These are phyloP conservation scores for Paelopatides confundens DNA, from an alignment of 53 echinoderm and acorn worm genomes.

Conservation along the genomic window DNA sequence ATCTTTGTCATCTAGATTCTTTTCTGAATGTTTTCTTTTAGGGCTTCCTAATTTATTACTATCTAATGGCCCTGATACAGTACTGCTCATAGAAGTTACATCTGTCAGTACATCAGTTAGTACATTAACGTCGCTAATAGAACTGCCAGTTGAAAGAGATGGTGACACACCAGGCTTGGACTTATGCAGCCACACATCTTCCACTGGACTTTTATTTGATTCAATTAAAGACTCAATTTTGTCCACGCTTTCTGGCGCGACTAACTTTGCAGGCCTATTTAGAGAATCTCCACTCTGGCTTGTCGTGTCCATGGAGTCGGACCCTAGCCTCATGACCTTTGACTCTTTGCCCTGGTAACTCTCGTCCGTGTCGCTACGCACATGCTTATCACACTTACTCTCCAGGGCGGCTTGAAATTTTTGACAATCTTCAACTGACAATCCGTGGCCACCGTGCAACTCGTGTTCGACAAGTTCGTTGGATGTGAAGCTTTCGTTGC, in stretches of 20 bases:
- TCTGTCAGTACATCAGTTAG: slow-evolving; percentile 48
- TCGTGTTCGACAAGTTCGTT: slow-evolving; percentile 85
- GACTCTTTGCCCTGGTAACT: slow-evolving; percentile 96
- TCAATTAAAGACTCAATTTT: slow-evolving; percentile 32
- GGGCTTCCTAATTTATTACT: slow-evolving; percentile 53
- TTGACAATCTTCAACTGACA: slow-evolving; percentile 92
- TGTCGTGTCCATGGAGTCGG: slow-evolving; percentile 98
- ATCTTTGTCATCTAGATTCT: neutral
- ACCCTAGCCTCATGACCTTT: slow-evolving; percentile 97
- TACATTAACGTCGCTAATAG: slow-evolving; percentile 35
- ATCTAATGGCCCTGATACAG: slow-evolving; percentile 39
- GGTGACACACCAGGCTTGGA: slow-evolving; percentile 38
- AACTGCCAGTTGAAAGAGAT: slow-evolving; percentile 41
- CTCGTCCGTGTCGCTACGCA: slow-evolving; percentile 97
- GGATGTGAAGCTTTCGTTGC: slow-evolving; percentile 97
- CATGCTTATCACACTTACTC: slow-evolving; percentile 95
- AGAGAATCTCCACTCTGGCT: slow-evolving; percentile 95
- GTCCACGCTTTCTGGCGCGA: slow-evolving; percentile 36
- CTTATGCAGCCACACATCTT: slow-evolving; percentile 32
- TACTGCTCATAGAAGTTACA: slow-evolving; percentile 42
- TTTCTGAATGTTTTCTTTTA: slow-evolving; percentile 40
- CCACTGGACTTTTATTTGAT: neutral
- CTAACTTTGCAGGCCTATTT: slow-evolving; percentile 68
- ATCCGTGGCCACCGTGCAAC: slow-evolving; percentile 66
- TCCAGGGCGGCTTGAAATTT: slow-evolving; percentile 95